Percentiles rank a stretch among this genome's conserved stretches.
Evolutionary conservation across 1,140 invertebrate genomes (phyloP).

Genomic region (Cotesia glomerata): DNA sequence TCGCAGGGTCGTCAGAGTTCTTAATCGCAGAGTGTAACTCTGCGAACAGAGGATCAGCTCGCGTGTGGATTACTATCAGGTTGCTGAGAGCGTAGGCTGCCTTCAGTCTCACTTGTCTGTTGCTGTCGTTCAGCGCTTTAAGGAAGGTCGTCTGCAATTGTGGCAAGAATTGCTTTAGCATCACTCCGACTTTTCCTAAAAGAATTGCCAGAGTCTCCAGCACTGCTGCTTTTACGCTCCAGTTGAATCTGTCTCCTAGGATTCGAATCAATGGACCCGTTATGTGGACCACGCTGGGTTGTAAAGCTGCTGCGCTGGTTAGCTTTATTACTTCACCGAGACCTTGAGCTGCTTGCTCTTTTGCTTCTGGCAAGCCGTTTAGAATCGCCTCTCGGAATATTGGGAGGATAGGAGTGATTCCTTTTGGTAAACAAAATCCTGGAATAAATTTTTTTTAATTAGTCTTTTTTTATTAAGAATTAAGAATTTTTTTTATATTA

Average conservation of each 20-base stretch:
- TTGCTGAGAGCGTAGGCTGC: constrained; percentile 87
- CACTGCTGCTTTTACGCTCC: constrained; percentile 94
- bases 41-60: constrained; percentile 86
- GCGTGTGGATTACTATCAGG: constrained; percentile 88
- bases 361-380: constrained; percentile 91
- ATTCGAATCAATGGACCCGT: constrained; percentile 97
- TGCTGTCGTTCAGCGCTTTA: constrained; percentile 89
- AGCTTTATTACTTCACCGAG: constrained; percentile 90
- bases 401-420: constrained; percentile 90
- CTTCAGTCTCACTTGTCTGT: constrained; percentile 85
- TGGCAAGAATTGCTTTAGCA: constrained; percentile 96
- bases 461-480: too few relatives aligned
- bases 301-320: constrained; percentile 83
- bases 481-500: too few relatives aligned
- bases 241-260: constrained; percentile 92
- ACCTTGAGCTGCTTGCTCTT: constrained; percentile 93
- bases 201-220: constrained; percentile 91
- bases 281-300: constrained; percentile 94
- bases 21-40: constrained; percentile 89
- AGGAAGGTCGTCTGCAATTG: constrained; percentile 98
- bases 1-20: constrained; percentile 79
- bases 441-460: constrained; percentile 70
- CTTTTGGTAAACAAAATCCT: constrained; percentile 95
- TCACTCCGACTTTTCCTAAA: constrained; percentile 88
- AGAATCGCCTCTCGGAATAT: constrained; percentile 96